Conservation (phyloP, 2,888 invertebrate genomes). For the Nymphalis urticae region DNA sequence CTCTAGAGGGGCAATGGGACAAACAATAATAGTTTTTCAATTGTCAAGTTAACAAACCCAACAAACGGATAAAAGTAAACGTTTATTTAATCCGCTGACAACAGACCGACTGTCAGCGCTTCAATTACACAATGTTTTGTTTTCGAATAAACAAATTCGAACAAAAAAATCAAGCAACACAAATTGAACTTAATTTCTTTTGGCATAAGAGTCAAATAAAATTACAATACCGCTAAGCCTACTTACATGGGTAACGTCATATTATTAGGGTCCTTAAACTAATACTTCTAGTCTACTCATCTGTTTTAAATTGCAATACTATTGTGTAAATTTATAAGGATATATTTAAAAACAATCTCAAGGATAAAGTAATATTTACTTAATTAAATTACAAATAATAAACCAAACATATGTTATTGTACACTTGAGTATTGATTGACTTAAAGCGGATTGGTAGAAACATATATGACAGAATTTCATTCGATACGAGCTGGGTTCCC, state of each 20-base stretch:
- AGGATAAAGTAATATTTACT: no score
- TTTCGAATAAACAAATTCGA: slow-evolving; percentile 22
- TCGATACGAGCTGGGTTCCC: no score
- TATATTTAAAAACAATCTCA: neutral
- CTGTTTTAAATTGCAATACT: slow-evolving; percentile 7
- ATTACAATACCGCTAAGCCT: slow-evolving; percentile 4
- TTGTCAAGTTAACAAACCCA: slow-evolving; percentile 10
- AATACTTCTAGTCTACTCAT: slow-evolving; percentile 13
- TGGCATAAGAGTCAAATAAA: neutral
- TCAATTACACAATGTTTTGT: slow-evolving; percentile 36
- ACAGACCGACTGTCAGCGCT: slow-evolving; percentile 14
- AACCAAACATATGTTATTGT: no score
- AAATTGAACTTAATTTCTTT: neutral
- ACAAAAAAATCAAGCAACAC: neutral
- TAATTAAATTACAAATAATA: no score
- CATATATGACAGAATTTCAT: no score
- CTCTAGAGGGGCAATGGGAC: no score
- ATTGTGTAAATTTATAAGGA: neutral
- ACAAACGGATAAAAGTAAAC: slow-evolving; percentile 3
- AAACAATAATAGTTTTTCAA: neutral
- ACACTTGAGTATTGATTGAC: no score
- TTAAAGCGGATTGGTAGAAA: no score
- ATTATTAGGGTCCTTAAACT: slow-evolving; percentile 23
- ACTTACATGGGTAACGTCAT: slow-evolving; percentile 24
- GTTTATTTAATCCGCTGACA: slow-evolving; percentile 25